These are phyloP conservation scores for Anguilla pacifica DNA, from an alignment of 2,797 vertebrate genomes.

Conservation along the genomic window DNA sequence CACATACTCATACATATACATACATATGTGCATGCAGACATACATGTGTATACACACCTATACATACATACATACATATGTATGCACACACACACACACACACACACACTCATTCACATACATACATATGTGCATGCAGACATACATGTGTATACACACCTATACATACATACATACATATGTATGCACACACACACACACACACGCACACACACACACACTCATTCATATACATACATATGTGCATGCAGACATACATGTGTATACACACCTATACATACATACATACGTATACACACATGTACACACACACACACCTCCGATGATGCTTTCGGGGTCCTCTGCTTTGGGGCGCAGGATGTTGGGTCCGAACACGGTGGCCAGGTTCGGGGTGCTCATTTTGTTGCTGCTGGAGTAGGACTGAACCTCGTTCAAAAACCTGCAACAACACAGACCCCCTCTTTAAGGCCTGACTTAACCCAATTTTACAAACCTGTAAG, in stretches of 20 bases:
- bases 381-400: conserved; percentile 76
- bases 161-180: too few relatives aligned
- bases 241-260: background rate
- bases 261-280: background rate
- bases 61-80: background rate
- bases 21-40: background rate
- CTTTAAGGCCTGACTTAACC: background rate
- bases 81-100: conserved; percentile 2
- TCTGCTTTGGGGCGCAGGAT: conserved; percentile 78
- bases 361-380: conserved; percentile 80
- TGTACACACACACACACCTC: conserved; percentile 58
- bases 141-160: too few relatives aligned
- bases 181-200: too few relatives aligned
- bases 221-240: background rate
- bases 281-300: background rate
- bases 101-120: too few relatives aligned
- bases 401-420: conserved; percentile 73
- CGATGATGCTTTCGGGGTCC: conserved; percentile 75
- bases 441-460: background rate
- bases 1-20: background rate
- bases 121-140: too few relatives aligned
- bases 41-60: background rate
- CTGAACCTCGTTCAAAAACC: conserved; percentile 79
- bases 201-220: too few relatives aligned
- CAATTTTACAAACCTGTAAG: background rate